A percentile compares a stretch with the other conserved stretches of the same genome.
Evolutionary conservation across 2,113 vertebrate genomes (phyloP).

Genomic region (Lamprotornis superbus): DNA sequence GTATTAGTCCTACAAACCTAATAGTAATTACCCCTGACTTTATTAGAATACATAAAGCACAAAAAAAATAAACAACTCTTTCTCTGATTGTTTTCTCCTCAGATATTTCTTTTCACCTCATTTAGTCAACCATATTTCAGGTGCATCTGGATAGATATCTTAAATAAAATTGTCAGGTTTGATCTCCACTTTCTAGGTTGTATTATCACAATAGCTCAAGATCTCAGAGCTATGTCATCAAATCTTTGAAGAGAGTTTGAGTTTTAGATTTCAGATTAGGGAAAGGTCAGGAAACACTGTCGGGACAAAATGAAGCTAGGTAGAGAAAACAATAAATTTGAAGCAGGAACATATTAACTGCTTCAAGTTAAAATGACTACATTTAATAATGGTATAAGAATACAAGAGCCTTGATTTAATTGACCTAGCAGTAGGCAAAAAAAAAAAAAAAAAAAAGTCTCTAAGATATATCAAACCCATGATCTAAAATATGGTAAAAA

Average conservation of each 20-base stretch:
- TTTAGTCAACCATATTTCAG: background rate
- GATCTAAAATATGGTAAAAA: background rate
- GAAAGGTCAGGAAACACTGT: background rate
- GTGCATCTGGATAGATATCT: background rate
- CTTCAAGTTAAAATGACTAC: background rate
- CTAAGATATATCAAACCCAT: background rate
- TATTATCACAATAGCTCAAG: background rate
- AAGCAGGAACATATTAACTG: background rate
- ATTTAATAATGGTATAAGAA: background rate
- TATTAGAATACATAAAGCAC: background rate
- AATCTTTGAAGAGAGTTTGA: background rate
- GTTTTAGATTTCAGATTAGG: background rate
- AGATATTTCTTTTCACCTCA: background rate
- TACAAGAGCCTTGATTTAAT: background rate
- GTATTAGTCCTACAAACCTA: background rate
- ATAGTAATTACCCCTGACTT: background rate
- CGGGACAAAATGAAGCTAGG: background rate
- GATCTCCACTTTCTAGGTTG: background rate
- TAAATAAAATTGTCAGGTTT: background rate
- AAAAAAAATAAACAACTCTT: background rate
- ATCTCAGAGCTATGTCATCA: background rate
- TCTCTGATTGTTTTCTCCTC: background rate
- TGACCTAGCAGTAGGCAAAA: background rate
- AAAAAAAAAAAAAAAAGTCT: background rate
- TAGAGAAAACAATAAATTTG: background rate